Percentiles rank a stretch among this genome's conserved stretches.
Evolutionary conservation across 2,113 vertebrate species (phyloP).

Genomic region (Verasper variegatus): DNA sequence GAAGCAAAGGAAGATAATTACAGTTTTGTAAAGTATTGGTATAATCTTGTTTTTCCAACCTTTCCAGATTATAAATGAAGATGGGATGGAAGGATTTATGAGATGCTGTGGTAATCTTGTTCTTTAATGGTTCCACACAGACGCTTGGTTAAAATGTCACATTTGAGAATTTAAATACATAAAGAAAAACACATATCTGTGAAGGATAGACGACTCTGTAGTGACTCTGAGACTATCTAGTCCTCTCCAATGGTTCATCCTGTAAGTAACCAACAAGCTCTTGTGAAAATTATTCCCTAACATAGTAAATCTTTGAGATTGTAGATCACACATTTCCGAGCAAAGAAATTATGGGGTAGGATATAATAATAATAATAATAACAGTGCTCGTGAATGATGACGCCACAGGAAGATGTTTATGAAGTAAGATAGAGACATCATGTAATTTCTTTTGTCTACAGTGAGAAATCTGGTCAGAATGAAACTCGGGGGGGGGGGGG

Average conservation of each 20-base stretch:
- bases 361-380: constrained; percentile 8
- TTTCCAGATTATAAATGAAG: constrained; percentile 17
- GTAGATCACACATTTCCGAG: background rate
- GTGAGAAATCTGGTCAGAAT: background rate
- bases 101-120: constrained; percentile 13
- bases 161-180: background rate
- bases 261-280: background rate
- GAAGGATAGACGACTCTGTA: background rate
- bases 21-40: background rate
- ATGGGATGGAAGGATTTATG: background rate
- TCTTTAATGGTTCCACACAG: background rate
- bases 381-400: background rate
- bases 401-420: background rate
- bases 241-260: background rate
- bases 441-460: background rate
- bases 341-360: constrained; percentile 15
- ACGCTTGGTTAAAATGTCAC: background rate
- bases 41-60: constrained; percentile 23
- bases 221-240: background rate
- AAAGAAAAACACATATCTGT: background rate
- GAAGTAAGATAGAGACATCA: background rate
- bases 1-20: background rate
- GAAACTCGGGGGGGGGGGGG: background rate
- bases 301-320: background rate
- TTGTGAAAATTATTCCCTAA: background rate